Base-by-base conservation (phyloP, 2,888 invertebrate species). In the Drosophila macrothrix region DNA sequence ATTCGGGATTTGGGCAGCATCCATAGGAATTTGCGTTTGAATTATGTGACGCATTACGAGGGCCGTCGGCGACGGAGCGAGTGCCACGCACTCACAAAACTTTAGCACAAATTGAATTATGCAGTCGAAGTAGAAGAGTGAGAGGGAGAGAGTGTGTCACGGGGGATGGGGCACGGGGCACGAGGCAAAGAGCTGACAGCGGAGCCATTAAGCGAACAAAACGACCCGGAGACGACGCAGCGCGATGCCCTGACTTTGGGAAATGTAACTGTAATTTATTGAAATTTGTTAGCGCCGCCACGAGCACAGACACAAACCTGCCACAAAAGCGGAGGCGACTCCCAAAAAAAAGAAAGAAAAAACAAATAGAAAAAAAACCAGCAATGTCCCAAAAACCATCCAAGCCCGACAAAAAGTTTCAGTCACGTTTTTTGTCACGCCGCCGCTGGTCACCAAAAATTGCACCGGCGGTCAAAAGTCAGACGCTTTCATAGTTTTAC, bases 241-340 rank as follows among this genome's bases (percentile, higher is more conserved):
- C 33, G 46, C 35, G 50, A n/a, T 31, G 68, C 16, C 29, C 71
- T 80, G 86, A 84, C 84, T 85, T 80, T 83, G 85, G 75, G 75
- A 84, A 88, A 86, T 86, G 86, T 85, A 88, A 84, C 84, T 85
- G 85, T 85, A 86, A 87, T 88, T 86, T 88, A 88, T 86, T 88
- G 88, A 88, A 86, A 87, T 88, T 88, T 86, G 88, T 88, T 83
- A 83, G 73, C 62, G 79, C 69, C 71, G 78, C 76, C 78, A 68
- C 71, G 53, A 73, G 69, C 76, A 58, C 80, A 84, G 80, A 80
- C 82, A 83, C 76, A 78, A 72, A 65, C 83, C 71, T 58, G 80
- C 76, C 80, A 66, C 83, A 78, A 80, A 78, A 75, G 77, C 68
- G 73, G 67, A 59, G 75, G 50, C 55, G 31, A 33, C 64, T 39